A percentile compares a stretch with the other conserved stretches of the same genome.
phyloP scores from a whole-genome alignment of 2,888 invertebrate species.

The Spodoptera exigua region DNA sequence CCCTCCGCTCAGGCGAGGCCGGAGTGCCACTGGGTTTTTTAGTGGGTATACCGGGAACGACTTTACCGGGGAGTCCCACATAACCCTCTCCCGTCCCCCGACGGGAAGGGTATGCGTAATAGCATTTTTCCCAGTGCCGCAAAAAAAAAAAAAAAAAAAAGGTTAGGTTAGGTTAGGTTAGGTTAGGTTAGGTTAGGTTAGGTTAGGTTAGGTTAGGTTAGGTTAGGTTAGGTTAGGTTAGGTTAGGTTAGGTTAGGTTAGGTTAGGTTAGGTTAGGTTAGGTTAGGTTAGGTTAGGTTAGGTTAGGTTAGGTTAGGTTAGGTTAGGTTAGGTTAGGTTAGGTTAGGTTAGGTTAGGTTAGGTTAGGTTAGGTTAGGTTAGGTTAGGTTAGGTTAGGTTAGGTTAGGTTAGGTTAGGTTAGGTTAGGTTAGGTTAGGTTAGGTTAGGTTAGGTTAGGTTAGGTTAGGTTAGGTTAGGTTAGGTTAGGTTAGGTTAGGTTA shows the following conservation, averaged over 20 bases:
- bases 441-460: conserved; percentile 36
- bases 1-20: no score
- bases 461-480: conserved; percentile 54
- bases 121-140: no score
- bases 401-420: background rate
- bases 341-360: conserved; percentile 51
- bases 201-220: conserved; percentile 59
- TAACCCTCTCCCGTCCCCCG: no score
- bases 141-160: no score
- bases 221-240: conserved; percentile 46
- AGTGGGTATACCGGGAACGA: no score
- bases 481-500: conserved; percentile 48
- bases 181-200: conserved; percentile 61
- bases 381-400: conserved; percentile 13
- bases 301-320: conserved; percentile 48
- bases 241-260: conserved; percentile 52
- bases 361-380: conserved; percentile 44
- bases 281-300: conserved; percentile 53
- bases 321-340: conserved; percentile 57
- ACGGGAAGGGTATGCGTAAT: no score
- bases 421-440: background rate
- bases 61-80: no score
- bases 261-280: conserved; percentile 54
- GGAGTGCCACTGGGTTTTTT: no score
- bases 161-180: conserved; percentile 47